Conservation (phyloP, 1,140 invertebrate genomes). For the Drosophila orena region DNA sequence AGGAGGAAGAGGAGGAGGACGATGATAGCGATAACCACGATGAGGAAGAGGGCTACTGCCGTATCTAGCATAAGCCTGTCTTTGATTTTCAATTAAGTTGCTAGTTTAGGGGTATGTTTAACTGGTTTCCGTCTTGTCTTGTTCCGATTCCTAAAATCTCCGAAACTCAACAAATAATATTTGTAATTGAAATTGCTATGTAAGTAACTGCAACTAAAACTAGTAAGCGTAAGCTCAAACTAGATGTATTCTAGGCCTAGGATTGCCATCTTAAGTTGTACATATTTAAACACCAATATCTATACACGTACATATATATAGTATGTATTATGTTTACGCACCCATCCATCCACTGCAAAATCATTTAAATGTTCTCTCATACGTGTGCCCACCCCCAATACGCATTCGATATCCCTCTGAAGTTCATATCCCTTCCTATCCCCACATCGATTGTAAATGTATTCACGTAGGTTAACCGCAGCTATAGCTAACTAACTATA, state of each 20-base stretch:
- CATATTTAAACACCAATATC: constrained; percentile 24
- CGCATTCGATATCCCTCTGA: background rate
- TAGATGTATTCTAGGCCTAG: constrained; percentile 23
- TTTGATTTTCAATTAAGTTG: constrained; percentile 5
- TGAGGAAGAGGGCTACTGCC: constrained; percentile 14
- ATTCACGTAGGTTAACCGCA: constrained; percentile 23
- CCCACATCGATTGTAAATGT: constrained; percentile 40
- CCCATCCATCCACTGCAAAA: constrained; percentile 5
- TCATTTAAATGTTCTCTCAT: constrained; percentile 13
- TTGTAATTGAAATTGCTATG: constrained; percentile 26
- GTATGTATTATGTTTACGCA: background rate
- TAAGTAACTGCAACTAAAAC: constrained; percentile 16
- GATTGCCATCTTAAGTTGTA: constrained; percentile 63
- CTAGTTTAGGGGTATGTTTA: constrained; percentile 10
- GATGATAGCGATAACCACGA: constrained; percentile 29
- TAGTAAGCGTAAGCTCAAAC: constrained; percentile 10
- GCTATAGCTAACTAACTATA: constrained; percentile 8
- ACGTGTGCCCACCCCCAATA: background rate
- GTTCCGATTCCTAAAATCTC: constrained; percentile 10
- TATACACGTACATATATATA: constrained; percentile 23
- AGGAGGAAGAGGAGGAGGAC: constrained; percentile 21
- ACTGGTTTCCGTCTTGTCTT: constrained; percentile 28
- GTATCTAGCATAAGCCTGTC: constrained; percentile 7
- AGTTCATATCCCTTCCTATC: constrained; percentile 1
- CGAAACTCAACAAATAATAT: constrained; percentile 2